A percentile compares a stretch with the other conserved stretches of the same genome.
Evolutionary conservation across 92 coral and sea anemone genomes (phyloP).

Genomic region (Zoanthus sansibaricus): DNA sequence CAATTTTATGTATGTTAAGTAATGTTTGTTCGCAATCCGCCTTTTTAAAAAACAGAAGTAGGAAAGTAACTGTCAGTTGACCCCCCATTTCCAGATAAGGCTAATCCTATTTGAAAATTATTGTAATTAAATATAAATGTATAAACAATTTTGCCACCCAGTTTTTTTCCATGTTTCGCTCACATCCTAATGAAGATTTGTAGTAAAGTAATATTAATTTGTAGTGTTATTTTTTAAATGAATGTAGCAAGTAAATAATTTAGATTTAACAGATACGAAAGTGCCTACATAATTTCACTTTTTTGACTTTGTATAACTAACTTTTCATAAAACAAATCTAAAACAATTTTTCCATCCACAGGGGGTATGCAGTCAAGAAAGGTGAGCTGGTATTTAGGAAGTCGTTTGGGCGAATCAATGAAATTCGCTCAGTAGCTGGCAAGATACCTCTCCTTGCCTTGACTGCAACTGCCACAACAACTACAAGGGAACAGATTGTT

Average conservation of each 20-base stretch:
- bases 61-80: too few relatives aligned
- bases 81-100: too few relatives aligned
- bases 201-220: constrained; percentile 15
- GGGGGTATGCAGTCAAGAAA: constrained; percentile 62
- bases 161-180: constrained; percentile 20
- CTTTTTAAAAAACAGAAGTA: background rate
- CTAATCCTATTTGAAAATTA: too few relatives aligned
- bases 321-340: constrained; percentile 2
- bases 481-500: constrained; percentile 49
- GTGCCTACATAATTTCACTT: constrained; percentile 3
- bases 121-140: background rate
- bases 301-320: constrained; percentile 20
- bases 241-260: constrained; percentile 2
- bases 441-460: constrained; percentile 49
- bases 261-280: constrained; percentile 11
- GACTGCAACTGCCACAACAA: constrained; percentile 66
- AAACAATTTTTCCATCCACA: constrained; percentile 14
- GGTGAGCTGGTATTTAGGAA: constrained; percentile 58
- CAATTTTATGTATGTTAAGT: constrained; percentile 13
- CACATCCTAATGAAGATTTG: constrained; percentile 14
- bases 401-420: constrained; percentile 67
- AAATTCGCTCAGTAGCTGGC: constrained; percentile 49
- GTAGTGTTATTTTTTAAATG: constrained; percentile 7
- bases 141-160: constrained; percentile 16
- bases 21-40: constrained; percentile 16